Conservation (phyloP, 2,888 invertebrate genomes). For the Ypsolopha scabrella region DNA sequence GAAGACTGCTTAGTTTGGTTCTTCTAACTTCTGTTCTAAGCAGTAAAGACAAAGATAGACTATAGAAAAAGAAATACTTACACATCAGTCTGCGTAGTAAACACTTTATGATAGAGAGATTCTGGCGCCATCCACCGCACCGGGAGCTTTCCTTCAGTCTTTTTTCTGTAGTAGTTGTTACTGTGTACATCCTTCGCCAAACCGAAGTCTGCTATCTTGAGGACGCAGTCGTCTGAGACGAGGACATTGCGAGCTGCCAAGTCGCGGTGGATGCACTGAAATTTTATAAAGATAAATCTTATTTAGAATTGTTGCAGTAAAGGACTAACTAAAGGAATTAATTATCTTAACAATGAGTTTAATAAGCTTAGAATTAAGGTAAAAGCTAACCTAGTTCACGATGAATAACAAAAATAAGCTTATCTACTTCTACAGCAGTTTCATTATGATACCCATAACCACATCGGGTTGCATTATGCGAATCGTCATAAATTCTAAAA, state of each 20-base stretch:
- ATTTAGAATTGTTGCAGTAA: no score
- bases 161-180: conserved; percentile 96
- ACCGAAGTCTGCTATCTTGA: conserved; percentile 99
- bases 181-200: conserved; percentile 95
- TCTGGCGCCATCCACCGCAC: conserved; percentile 99
- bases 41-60: no score
- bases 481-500: no score
- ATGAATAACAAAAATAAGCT: background rate
- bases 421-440: no score
- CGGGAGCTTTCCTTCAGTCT: conserved; percentile 95
- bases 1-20: background rate
- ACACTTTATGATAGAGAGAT: conserved; percentile 94
- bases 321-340: no score
- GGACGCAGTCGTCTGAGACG: conserved; percentile 91
- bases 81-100: conserved; percentile 93
- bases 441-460: no score
- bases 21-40: no score
- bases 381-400: background rate
- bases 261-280: conserved; percentile 95
- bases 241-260: conserved; percentile 97
- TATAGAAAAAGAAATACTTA: conserved; percentile 70
- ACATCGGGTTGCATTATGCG: no score
- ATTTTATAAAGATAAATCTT: conserved; percentile 12
- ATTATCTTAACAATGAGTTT: no score
- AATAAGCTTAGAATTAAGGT: no score